These are phyloP conservation scores for Pinna nobilis DNA, from an alignment of 1,140 invertebrate species.

Conservation along the genomic window DNA sequence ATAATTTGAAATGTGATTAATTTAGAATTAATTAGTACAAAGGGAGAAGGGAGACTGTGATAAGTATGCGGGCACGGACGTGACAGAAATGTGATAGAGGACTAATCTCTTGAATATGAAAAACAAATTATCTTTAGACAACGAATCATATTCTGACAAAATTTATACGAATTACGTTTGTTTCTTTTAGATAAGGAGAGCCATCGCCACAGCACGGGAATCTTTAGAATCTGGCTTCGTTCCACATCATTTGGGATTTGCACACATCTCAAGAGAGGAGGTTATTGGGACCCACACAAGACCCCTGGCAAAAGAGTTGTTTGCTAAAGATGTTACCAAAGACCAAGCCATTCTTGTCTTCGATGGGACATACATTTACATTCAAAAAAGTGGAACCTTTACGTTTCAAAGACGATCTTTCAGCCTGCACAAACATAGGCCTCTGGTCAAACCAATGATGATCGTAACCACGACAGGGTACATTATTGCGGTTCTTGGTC, in stretches of 20 bases:
- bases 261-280: slow-evolving; percentile 1
- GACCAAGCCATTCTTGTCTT: slow-evolving; percentile 15
- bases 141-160: no score
- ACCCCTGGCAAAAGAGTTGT: slow-evolving; percentile 22
- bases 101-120: no score
- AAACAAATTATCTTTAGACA: no score
- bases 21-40: no score
- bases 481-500: slow-evolving; percentile 12
- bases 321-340: not conserved
- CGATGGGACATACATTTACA: slow-evolving; percentile 32
- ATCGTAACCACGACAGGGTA: slow-evolving; percentile 16
- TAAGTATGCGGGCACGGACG: no score
- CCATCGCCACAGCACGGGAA: slow-evolving; percentile 4
- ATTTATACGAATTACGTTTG: no score
- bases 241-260: slow-evolving; percentile 10
- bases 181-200: slow-evolving; percentile 3
- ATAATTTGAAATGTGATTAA: no score
- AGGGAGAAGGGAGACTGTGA: no score
- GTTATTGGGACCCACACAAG: slow-evolving; percentile 19
- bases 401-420: slow-evolving; percentile 15
- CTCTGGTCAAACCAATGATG: slow-evolving; percentile 13
- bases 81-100: no score
- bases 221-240: not conserved
- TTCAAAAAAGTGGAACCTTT: slow-evolving; percentile 31
- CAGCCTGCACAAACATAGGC: slow-evolving; percentile 3